Base-by-base conservation (phyloP, 2,888 invertebrate species). In the Ophonus ardosiacus region DNA sequence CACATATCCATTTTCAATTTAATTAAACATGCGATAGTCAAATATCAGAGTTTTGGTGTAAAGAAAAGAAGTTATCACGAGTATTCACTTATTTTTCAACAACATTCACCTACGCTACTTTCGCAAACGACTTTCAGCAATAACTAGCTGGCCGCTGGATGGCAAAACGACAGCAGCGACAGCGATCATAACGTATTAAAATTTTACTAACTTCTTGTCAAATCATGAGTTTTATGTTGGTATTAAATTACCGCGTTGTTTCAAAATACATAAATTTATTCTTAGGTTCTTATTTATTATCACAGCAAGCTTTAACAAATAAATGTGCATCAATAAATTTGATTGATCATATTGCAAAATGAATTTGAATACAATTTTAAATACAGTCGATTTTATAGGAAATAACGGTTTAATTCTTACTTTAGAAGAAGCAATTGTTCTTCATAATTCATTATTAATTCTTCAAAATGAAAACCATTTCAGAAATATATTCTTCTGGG, bases 391-490 rank as follows among this genome's bases (percentile, higher is more conserved):
- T 87, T 92, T 92, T 86, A 90, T 94, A 83, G 93, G 93, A 56
- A 92, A 93, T 81, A 94, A 94, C 86, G 97, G 97, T 8, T 91
- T 95, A 87, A 94, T 95, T 89, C 90, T 97, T 31, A 94, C 94
- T 71, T 93, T 93, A 3, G 97, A 98, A 91, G 94, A 96, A 88
- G 94, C 95, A 86, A 92, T 95, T 0, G 88, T 95, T 83, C 91
- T 97, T 13, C 94, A 96, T 89, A 96, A 96, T 89, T 96, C 97
- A 0, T 91, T 98, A 4, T 92, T 96, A 0, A 91, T 97, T 84
- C 92, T 98, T 57, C 96, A 97, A 91, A 94, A 95, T 86, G 97
- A 98, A 90, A 97, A 97, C 91, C 97, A 97, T 90, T 97, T 97
- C 90, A 91, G 93, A 15, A 94, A 94, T 89, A 93, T 97, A 81